Evolutionary conservation across 1,140 invertebrate species (phyloP).

Genomic region (Varroa destructor): DNA sequence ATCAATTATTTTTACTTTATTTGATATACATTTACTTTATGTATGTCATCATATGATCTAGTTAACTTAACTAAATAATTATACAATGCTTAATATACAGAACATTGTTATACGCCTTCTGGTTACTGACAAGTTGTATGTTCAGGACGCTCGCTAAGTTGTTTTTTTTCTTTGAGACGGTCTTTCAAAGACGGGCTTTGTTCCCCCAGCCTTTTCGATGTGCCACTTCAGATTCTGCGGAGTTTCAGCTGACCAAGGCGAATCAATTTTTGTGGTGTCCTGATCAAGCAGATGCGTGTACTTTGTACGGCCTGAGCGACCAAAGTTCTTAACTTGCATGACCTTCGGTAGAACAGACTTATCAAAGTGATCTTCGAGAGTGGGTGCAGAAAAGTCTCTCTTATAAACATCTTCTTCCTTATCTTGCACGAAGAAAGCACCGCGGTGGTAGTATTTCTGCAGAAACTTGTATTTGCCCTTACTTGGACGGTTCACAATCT

Average conservation of each 20-base stretch:
- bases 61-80: no score
- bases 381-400: slow-evolving; percentile 89
- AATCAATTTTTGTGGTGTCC: slow-evolving; percentile 95
- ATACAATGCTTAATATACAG: no score
- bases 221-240: slow-evolving; percentile 76
- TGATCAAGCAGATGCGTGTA: slow-evolving; percentile 99
- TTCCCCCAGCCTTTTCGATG: slow-evolving; percentile 77
- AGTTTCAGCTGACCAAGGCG: slow-evolving; percentile 85
- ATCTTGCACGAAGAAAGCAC: slow-evolving; percentile 68
- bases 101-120: no score
- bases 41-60: no score
- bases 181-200: slow-evolving; percentile 80
- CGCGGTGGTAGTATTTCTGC: slow-evolving; percentile 98
- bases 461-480: slow-evolving; percentile 99
- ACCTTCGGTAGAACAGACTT: slow-evolving; percentile 97
- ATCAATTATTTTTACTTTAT: no score
- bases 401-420: slow-evolving; percentile 83
- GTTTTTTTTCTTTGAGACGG: slow-evolving; percentile 46
- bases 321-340: slow-evolving; percentile 99
- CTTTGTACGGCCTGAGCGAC: slow-evolving; percentile 91
- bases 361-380: slow-evolving; percentile 97
- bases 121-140: no score
- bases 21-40: no score
- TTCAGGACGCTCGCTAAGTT: no score
- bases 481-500: slow-evolving; percentile 79